Conservation (phyloP, 2,888 invertebrate species). For the Augochlorella aurata region DNA sequence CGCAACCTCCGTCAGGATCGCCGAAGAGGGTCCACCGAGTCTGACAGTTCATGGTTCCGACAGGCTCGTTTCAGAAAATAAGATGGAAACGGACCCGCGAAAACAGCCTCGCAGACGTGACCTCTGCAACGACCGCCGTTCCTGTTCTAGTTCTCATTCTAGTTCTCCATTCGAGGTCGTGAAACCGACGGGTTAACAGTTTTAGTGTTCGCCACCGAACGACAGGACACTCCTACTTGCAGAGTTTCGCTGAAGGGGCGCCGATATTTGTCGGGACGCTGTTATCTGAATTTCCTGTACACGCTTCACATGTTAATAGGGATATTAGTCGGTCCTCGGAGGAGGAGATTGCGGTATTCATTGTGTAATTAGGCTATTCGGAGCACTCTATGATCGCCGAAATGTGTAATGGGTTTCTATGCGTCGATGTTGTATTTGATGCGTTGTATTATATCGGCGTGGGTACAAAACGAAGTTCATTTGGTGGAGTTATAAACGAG, state of each 20-base stretch:
- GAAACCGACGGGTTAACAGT: slow-evolving; percentile 1
- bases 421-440: not conserved
- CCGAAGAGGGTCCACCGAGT: slow-evolving; percentile 47
- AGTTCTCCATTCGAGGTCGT: not conserved
- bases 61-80: slow-evolving; percentile 46
- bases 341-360: not conserved
- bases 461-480: no score
- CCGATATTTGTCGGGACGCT: slow-evolving; percentile 9
- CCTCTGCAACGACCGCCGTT: not conserved
- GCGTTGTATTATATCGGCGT: not conserved
- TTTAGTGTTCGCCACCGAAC: not conserved
- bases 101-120: slow-evolving; percentile 14
- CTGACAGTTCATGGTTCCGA: slow-evolving; percentile 39
- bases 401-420: not conserved
- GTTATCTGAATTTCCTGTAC: slow-evolving; percentile 9
- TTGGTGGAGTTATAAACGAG: no score
- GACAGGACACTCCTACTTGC: not conserved
- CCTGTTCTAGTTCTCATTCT: not conserved
- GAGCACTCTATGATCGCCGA: not conserved
- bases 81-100: slow-evolving; percentile 31
- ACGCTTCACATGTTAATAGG: slow-evolving; percentile 7
- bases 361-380: slow-evolving; percentile 1
- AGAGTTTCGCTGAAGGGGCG: not conserved
- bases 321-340: not conserved
- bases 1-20: slow-evolving; percentile 52